Base-by-base conservation (phyloP, 2,113 vertebrate genomes). In the Turnix velox region DNA sequence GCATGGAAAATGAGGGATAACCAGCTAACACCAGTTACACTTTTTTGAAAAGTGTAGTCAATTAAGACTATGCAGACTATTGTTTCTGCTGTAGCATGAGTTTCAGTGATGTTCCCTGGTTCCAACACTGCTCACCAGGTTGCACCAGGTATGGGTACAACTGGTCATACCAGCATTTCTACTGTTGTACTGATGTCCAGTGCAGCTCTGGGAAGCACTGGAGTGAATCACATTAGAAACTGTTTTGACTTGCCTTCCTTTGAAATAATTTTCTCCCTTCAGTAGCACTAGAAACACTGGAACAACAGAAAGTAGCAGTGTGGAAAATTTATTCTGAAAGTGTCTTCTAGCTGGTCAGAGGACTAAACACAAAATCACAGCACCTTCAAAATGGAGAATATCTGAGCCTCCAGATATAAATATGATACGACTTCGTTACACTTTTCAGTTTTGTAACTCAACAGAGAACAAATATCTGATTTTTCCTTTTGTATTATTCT, bases 31-130 rank as follows among this genome's bases (percentile, higher is more conserved):
- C 16, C 13, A 39, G 6, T 63, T 37, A 58, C 0, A 0, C 31
- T n/a, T 20, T 4, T 27, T 82, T 82, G n/a, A n/a, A n/a, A n/a
- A n/a, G n/a, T n/a, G n/a, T n/a, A n/a, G n/a, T n/a, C 35, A 71
- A 40, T 15, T n/a, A 66, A 51, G 19, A 23, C 4, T 55, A 30
- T 0, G 1, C 16, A 54, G 17, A 5, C 7, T 16, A 7, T 14
- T 7, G 3, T 37, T 62, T 58, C 74, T 35, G 25, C n/a, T 19
- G 24, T 35, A 55, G 25, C 14, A 18, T 13, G 10, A 16, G 57
- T 25, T 59, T 59, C 46, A 18, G 14, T n/a, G 45, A 9, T 0
- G 1, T 10, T 71, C 25, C 45, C 35, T 30, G 58, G 40, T 4
- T 30, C 18, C 22, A 12, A 43, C 51, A 12, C 10, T 17, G 31